phyloP scores from a whole-genome alignment of 2,888 invertebrate species.

The Harpalus rufipes region DNA sequence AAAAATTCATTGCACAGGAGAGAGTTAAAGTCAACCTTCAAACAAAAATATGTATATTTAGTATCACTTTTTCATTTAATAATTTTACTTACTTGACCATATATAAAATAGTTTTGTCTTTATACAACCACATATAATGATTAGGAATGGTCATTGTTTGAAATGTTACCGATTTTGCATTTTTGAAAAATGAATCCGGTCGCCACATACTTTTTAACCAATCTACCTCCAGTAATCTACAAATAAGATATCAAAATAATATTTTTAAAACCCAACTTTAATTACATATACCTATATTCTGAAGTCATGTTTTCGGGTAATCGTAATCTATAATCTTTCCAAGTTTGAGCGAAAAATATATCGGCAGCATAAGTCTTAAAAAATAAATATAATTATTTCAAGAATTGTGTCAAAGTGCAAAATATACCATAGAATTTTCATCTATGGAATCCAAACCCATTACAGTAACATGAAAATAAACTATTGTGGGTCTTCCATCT shows the following conservation, averaged over 20 bases:
- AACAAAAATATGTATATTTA: background rate
- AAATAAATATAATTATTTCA: background rate
- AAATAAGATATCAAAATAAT: background rate
- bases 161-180: conserved; percentile 95
- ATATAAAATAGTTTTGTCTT: conserved; percentile 90
- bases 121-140: conserved; percentile 95
- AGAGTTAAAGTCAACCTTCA: conserved; percentile 87
- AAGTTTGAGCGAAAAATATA: conserved; percentile 95
- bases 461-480: conserved; percentile 94
- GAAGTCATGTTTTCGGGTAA: conserved; percentile 95
- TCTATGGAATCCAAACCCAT: conserved; percentile 98
- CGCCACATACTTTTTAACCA: conserved; percentile 97
- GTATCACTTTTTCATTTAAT: conserved; percentile 2
- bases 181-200: conserved; percentile 96
- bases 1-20: conserved; percentile 96
- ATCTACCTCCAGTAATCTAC: conserved; percentile 89
- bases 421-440: conserved; percentile 94
- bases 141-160: conserved; percentile 97
- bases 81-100: conserved; percentile 86
- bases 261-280: conserved; percentile 4
- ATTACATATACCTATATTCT: conserved; percentile 84
- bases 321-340: conserved; percentile 92
- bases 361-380: conserved; percentile 92
- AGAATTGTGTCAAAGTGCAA: conserved; percentile 24
- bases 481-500: conserved; percentile 91